A percentile compares a stretch with the other conserved stretches of the same genome.
Conservation (phyloP, 2,888 invertebrate genomes). For the Globia sparganii region DNA sequence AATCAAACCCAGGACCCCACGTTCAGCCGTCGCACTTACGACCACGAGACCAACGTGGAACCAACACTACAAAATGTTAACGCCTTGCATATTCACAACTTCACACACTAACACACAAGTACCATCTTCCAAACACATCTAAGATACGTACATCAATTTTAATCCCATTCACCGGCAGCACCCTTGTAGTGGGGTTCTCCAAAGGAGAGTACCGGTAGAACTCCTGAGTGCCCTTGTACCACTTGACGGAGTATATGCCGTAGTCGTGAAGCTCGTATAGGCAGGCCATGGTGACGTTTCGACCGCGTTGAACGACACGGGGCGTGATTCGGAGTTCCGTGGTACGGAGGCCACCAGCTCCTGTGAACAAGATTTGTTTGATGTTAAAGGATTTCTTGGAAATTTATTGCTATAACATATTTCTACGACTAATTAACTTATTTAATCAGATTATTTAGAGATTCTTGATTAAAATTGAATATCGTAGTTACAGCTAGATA, state of each 20-base stretch:
- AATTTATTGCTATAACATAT: too few species aligned
- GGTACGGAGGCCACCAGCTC: conserved; percentile 92
- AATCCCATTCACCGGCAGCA: conserved; percentile 93
- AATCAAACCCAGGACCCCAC: not conserved
- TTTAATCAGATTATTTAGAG: not conserved
- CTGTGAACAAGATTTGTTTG: conserved; percentile 79
- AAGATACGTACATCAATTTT: conserved; percentile 94
- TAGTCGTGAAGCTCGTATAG: conserved; percentile 94
- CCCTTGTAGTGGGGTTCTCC: conserved; percentile 93
- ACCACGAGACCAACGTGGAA: too few species aligned
- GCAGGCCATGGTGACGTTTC: conserved; percentile 93
- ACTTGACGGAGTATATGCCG: conserved; percentile 95
- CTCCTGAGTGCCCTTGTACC: conserved; percentile 95
- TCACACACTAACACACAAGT: not conserved
- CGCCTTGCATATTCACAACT: not conserved
- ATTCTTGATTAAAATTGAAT: not conserved
- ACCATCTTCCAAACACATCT: not conserved
- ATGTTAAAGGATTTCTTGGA: conserved; percentile 8
- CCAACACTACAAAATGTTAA: too few species aligned
- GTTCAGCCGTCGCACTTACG: not conserved
- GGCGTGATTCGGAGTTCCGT: conserved; percentile 93
- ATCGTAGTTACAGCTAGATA: not conserved
- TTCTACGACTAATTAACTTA: not conserved
- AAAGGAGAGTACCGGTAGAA: conserved; percentile 96
- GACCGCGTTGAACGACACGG: conserved; percentile 92